phyloP scores from a whole-genome alignment of 2,797 vertebrate genomes.

The Mus minutoides region DNA sequence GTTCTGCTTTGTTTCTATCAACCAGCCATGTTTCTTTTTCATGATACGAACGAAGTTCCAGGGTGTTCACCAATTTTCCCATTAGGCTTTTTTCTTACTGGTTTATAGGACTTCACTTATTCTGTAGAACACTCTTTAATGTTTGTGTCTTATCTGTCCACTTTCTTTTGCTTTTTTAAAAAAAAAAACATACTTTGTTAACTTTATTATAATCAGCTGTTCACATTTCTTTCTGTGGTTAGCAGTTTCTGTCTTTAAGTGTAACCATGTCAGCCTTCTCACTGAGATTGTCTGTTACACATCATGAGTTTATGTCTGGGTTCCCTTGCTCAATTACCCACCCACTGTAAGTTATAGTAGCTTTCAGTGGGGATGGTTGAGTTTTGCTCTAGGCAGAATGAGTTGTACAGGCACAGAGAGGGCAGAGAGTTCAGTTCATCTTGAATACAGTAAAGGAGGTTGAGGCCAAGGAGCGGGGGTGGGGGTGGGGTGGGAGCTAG shows the following conservation, averaged over 20 bases:
- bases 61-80: background rate
- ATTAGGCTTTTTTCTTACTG: background rate
- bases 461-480: background rate
- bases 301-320: background rate
- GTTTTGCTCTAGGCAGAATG: no score
- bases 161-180: background rate
- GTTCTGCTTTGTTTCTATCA: background rate
- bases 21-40: background rate
- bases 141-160: background rate
- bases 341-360: background rate
- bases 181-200: background rate
- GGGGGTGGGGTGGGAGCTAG: accelerated
- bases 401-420: no score
- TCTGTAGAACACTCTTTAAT: background rate
- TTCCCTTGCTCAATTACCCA: background rate
- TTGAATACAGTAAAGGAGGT: background rate
- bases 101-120: background rate
- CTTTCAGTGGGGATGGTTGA: no score
- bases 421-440: background rate
- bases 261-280: background rate
- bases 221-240: background rate
- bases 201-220: background rate
- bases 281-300: background rate
- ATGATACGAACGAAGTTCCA: background rate
- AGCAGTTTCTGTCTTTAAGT: slow-evolving; percentile 16